Conservation (phyloP, 1,140 invertebrate genomes). For the Leptinotarsa defecta region DNA sequence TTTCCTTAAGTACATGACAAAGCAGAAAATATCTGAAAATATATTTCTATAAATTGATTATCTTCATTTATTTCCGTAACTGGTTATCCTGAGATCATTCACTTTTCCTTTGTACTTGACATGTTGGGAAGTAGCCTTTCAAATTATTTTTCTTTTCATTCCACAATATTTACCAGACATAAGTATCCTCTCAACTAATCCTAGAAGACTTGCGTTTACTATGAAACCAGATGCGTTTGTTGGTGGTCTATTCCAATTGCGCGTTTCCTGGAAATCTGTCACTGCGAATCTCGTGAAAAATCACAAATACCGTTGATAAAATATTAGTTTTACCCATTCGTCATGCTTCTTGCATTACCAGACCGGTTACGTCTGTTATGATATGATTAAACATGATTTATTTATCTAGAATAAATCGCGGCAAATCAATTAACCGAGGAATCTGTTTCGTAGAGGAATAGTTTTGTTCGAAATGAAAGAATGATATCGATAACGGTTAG, state of each 20-base stretch:
- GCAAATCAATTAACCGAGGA: neutral
- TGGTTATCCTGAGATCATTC: too few relatives aligned
- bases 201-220: neutral
- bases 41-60: too few relatives aligned
- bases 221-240: neutral
- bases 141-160: too few relatives aligned
- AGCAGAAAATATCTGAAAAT: too few relatives aligned
- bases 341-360: slow-evolving; percentile 10
- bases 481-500: neutral
- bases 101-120: too few relatives aligned
- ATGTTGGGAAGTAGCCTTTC: too few relatives aligned
- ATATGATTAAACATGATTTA: slow-evolving; percentile 14
- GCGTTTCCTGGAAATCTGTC: neutral
- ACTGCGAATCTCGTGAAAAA: slow-evolving; percentile 1
- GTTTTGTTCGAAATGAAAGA: neutral
- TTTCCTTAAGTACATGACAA: too few relatives aligned
- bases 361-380: neutral
- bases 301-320: neutral
- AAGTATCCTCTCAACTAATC: neutral
- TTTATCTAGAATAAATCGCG: neutral
- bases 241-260: neutral
- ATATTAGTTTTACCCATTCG: slow-evolving; percentile 18
- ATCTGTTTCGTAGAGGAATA: neutral
- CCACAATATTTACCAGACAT: too few relatives aligned
- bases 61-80: too few relatives aligned